phyloP scores from a whole-genome alignment of 2,797 vertebrate species.

The Octomys mimax region DNA sequence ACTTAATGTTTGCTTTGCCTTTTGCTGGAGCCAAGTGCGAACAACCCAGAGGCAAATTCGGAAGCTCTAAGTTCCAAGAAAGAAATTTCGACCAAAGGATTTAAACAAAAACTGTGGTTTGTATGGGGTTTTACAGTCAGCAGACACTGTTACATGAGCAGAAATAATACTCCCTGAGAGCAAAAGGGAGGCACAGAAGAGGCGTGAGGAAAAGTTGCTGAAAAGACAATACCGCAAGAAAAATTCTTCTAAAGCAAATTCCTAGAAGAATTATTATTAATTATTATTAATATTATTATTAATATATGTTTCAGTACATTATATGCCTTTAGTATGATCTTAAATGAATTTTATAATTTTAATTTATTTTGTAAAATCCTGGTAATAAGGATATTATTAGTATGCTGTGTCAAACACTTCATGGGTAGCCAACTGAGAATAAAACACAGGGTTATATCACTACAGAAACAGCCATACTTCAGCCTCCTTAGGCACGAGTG shows the following conservation, averaged over 20 bases:
- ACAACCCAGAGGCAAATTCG: conserved; percentile 72
- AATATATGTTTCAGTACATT: neutral
- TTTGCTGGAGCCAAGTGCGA: conserved; percentile 74
- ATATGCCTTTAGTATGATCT: neutral
- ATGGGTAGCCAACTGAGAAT: neutral
- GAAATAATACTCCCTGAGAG: neutral
- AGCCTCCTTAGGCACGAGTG: neutral
- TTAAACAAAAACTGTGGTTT: conserved; percentile 59
- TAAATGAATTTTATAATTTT: neutral
- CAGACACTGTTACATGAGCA: conserved; percentile 21
- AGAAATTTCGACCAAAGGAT: conserved; percentile 65
- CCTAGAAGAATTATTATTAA: neutral
- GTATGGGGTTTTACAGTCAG: conserved; percentile 20
- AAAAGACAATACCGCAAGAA: neutral
- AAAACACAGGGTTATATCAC: neutral
- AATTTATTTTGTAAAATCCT: neutral
- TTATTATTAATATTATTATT: conserved; percentile 6
- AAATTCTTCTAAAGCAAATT: neutral
- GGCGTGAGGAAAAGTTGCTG: neutral
- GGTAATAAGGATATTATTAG: neutral
- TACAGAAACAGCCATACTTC: neutral
- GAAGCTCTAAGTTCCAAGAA: conserved; percentile 69
- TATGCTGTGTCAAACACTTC: neutral
- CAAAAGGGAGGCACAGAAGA: neutral
- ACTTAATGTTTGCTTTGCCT: conserved; percentile 78